Evolutionary conservation across 1,140 invertebrate genomes (phyloP).

Genomic region (Diorhabda elongata): DNA sequence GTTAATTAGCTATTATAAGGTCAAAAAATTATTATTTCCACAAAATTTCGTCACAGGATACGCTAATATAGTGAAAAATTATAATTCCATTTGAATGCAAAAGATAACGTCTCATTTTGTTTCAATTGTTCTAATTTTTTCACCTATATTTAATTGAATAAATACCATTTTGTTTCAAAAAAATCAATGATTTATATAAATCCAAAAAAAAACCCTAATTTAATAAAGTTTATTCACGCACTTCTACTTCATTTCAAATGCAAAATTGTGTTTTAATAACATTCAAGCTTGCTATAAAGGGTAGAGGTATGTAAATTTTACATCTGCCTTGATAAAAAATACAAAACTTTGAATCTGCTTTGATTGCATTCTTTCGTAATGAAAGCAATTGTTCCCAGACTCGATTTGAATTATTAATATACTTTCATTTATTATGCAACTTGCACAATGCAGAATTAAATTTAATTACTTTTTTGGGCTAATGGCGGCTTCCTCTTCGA

Average conservation of each 20-base stretch:
- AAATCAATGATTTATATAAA: too few relatives aligned
- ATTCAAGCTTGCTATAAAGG: conserved; percentile 4
- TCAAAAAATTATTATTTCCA: too few relatives aligned
- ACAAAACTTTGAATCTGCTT: conserved; percentile 7
- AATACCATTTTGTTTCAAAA: too few relatives aligned
- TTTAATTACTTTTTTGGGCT: conserved; percentile 1
- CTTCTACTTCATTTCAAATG: conserved; percentile 5
- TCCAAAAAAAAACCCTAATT: not conserved
- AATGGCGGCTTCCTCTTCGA: not conserved
- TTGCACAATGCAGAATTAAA: not conserved
- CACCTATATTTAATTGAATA: too few relatives aligned
- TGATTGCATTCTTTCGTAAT: conserved; percentile 10
- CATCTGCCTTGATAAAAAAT: conserved; percentile 9
- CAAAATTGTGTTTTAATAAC: conserved; percentile 13
- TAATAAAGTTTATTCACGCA: conserved; percentile 8
- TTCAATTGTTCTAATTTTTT: too few relatives aligned
- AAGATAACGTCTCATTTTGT: too few relatives aligned
- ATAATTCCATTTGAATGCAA: too few relatives aligned
- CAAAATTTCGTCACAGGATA: too few relatives aligned
- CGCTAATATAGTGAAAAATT: too few relatives aligned
- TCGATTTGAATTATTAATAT: conserved; percentile 3
- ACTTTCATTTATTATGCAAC: conserved; percentile 4
- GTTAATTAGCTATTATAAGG: too few relatives aligned
- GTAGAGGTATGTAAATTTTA: conserved; percentile 13
- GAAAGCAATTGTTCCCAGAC: conserved; percentile 10